Evolutionary conservation across 2,797 vertebrate species (phyloP).

Genomic region (Parauchenoglanis ngamensis): DNA sequence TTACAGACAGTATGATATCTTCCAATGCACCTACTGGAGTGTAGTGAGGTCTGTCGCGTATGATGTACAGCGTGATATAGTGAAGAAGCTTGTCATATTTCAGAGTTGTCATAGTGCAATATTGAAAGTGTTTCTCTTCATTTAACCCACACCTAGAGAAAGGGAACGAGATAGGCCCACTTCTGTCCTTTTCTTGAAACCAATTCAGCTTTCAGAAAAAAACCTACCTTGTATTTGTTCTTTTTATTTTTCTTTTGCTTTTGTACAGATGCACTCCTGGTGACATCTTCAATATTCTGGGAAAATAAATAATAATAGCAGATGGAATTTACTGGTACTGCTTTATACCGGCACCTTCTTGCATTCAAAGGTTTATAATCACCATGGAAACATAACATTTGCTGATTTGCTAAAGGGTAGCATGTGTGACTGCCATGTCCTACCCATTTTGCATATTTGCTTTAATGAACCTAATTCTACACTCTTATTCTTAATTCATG

Average conservation of each 20-base stretch:
- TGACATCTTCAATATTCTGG: not conserved
- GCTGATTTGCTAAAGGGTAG: not conserved
- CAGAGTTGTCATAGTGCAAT: constrained; percentile 16
- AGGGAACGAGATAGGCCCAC: constrained; percentile 5
- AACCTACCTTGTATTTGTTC: not conserved
- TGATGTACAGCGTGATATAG: constrained; percentile 26
- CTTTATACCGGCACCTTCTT: not conserved
- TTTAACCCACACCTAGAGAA: constrained; percentile 15
- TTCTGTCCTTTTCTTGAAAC: constrained; percentile 19
- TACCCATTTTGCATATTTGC: not conserved
- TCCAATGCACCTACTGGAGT: not conserved
- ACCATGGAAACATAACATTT: not conserved
- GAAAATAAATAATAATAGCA: not conserved
- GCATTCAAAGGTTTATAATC: not conserved
- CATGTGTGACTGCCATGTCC: not conserved
- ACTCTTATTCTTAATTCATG: not conserved
- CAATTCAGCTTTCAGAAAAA: constrained; percentile 1
- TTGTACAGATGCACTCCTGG: constrained; percentile 2
- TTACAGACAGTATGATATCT: not conserved
- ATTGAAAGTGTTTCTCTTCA: constrained; percentile 29
- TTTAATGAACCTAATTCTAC: not conserved
- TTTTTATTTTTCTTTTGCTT: not conserved
- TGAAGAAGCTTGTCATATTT: constrained; percentile 17
- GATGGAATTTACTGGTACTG: not conserved
- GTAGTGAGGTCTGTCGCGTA: not conserved